Base-by-base conservation (phyloP, 1,140 invertebrate genomes). In the Berghia stephanieae region DNA sequence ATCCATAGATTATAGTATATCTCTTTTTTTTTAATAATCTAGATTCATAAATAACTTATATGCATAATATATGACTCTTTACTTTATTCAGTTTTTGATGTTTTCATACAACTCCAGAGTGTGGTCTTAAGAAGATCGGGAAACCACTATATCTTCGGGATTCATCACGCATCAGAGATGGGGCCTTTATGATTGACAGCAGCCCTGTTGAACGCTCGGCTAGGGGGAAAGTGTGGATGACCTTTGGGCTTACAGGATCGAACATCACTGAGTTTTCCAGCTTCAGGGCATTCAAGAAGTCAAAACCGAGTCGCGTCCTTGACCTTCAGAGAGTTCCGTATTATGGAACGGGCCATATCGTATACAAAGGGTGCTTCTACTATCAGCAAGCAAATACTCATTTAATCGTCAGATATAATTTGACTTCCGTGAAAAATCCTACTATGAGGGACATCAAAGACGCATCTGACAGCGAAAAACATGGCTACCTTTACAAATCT, bases 311-410 rank as follows among this genome's bases (percentile, higher is more conserved):
- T 18, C 89, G 90, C 0, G 86, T 90, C 72, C 91, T 90, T 72
- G 86, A 86, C 36, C 84, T 93, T 21, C 31, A 24, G 27, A 89
- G 90, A 0, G 85, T 90, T 73, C 81, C 88, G 4, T 93, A 93
- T 81, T 89, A 90, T 83, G 97, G 96, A 1, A 97, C 97, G 84
- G 93, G 94, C 5, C 96, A 98, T 87, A 92, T 96, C 1, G 92
- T 98, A 0, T 96, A 94, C 90, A 95, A 96, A 83, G 95, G 95
- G 0, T 95, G 94, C 0, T 97, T 98, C 87, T 98, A 95, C 90
- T 98, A 97, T 89, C 93, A 96, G 2, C 55, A 55, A 63, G 88
- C 90, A 78, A 91, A 92, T 1, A 82, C 80, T 0, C 80, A 83
- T 46, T 79, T 81, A n/a, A 38, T 96, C 57, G 90, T 94, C 2